Conservation (phyloP, 2,888 invertebrate genomes). For the Ormia ochracea region DNA sequence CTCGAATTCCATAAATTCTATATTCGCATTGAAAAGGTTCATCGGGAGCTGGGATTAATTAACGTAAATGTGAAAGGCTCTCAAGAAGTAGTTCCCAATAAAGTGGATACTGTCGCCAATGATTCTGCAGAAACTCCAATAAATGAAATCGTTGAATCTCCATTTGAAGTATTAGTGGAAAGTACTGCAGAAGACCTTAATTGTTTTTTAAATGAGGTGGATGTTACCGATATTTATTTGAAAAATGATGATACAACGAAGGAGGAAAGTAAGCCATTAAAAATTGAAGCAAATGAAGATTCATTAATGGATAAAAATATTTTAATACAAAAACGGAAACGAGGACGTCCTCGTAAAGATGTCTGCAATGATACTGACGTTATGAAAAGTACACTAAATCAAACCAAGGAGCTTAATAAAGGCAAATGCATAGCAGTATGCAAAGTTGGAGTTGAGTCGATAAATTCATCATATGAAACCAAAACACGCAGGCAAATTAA, state of each 20-base stretch:
- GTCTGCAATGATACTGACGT: neutral
- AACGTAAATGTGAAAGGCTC: neutral
- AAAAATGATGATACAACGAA: conserved; percentile 61
- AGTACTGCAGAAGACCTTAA: neutral
- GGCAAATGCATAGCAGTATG: neutral
- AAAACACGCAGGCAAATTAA: neutral
- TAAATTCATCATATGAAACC: neutral
- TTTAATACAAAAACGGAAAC: neutral
- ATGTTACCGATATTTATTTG: conserved; percentile 46
- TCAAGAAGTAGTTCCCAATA: neutral
- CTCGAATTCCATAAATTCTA: conserved; percentile 68
- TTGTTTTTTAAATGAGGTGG: neutral
- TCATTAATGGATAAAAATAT: neutral
- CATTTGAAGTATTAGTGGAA: conserved; percentile 36
- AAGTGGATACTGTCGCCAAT: neutral
- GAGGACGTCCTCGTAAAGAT: conserved; percentile 16
- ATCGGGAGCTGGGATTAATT: neutral
- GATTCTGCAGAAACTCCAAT: neutral
- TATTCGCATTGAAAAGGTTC: conserved; percentile 62
- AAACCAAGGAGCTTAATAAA: neutral
- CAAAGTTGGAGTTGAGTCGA: neutral
- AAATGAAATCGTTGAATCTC: neutral
- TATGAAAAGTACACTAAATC: neutral
- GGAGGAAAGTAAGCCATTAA: neutral
- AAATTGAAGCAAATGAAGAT: neutral